A percentile compares a stretch with the other conserved stretches of the same genome.
These are phyloP conservation scores for Crocidura indochinensis DNA, from an alignment of 2,797 vertebrate genomes.

Conservation along the genomic window DNA sequence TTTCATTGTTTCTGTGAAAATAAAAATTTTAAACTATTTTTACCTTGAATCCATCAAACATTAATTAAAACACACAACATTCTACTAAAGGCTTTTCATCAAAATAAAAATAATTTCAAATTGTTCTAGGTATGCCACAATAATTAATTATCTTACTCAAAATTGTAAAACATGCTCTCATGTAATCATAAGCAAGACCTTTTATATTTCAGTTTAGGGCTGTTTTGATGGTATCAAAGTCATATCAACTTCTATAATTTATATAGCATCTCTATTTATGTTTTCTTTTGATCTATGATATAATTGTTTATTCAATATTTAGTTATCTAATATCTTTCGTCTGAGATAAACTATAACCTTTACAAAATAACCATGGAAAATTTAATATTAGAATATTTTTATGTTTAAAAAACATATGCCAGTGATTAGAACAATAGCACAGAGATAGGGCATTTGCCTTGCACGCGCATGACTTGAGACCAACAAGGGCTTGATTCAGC, in stretches of 20 bases:
- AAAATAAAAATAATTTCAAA: background rate
- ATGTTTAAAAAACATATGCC: no score
- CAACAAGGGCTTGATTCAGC: no score
- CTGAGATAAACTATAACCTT: background rate
- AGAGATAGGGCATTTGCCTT: no score
- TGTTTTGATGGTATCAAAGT: accelerated
- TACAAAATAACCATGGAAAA: no score
- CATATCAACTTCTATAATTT: background rate
- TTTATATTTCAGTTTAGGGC: background rate
- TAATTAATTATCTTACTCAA: background rate
- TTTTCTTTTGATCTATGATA: accelerated
- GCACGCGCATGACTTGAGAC: no score
- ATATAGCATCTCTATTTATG: accelerated
- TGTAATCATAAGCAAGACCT: background rate
- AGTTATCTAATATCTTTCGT: background rate
- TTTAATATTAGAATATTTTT: no score
- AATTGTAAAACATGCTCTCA: no score
- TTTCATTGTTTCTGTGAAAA: background rate
- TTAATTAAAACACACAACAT: background rate
- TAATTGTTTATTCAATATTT: background rate
- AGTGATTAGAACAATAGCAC: no score
- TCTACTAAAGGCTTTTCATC: conserved; percentile 1
- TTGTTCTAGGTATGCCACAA: background rate
- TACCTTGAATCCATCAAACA: background rate
- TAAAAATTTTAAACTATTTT: background rate